Percentiles rank a stretch among this genome's conserved stretches.
phyloP scores from a whole-genome alignment of 2,113 vertebrate genomes.

The Oryzias javanicus region DNA sequence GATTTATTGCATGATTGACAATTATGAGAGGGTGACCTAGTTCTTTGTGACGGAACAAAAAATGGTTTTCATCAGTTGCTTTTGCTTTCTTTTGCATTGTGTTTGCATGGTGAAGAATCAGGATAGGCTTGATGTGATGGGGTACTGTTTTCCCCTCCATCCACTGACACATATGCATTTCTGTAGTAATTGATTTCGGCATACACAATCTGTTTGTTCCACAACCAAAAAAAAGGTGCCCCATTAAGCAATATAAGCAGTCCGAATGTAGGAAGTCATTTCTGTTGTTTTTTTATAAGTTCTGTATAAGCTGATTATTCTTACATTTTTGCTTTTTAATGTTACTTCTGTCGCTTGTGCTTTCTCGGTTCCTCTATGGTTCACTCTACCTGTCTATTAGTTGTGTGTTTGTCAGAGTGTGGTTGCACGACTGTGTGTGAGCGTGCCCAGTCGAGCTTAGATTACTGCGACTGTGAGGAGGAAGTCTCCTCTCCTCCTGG shows the following conservation, averaged over 20 bases:
- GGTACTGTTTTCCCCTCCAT: conserved; percentile 35
- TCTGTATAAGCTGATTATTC: conserved; percentile 28
- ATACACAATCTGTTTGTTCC: conserved; percentile 66
- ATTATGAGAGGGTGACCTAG: conserved; percentile 89
- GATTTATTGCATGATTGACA: conserved; percentile 91
- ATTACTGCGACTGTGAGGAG: conserved; percentile 76
- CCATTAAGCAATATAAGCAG: conserved; percentile 70
- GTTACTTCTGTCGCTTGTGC: conserved; percentile 29
- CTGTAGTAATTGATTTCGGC: conserved; percentile 71
- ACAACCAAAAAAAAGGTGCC: conserved; percentile 65
- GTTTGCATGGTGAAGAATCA: conserved; percentile 60
- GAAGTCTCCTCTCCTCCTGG: conserved; percentile 72
- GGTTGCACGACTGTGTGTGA: conserved; percentile 13
- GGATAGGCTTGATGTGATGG: conserved; percentile 62
- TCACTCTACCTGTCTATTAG: conserved; percentile 61
- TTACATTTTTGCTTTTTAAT: conserved; percentile 9
- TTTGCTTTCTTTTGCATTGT: conserved; percentile 76
- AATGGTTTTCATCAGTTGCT: conserved; percentile 81
- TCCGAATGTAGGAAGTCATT: conserved; percentile 64
- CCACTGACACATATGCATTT: conserved; percentile 65
- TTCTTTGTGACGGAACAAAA: conserved; percentile 84
- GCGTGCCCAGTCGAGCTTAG: conserved; percentile 70
- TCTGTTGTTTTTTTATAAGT: conserved; percentile 9
- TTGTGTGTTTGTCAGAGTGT: conserved; percentile 40
- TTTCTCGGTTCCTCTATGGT: conserved; percentile 67